Base-by-base conservation (phyloP, 2,797 vertebrate species). In the Nothura maculosa region DNA sequence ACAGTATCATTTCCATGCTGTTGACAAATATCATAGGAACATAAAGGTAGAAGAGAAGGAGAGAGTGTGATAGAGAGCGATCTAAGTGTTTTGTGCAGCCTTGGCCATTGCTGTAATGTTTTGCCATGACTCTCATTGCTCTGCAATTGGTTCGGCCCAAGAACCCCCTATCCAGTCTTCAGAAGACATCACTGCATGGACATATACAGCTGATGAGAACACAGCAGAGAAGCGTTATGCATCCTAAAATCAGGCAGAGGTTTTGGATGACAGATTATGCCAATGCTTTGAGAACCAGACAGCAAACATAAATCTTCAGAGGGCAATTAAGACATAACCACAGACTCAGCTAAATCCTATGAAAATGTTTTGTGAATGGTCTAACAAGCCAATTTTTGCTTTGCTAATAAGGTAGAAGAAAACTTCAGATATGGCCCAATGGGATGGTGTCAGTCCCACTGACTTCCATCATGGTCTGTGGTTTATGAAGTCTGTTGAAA, bases 11-110 rank as follows among this genome's bases (percentile, higher is more conserved):
- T 96, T 88, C 79, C 70, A 78, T 80, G 90, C 75, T 94, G 88
- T 97, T 97, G 96, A 97, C 87, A 94, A 93, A 95, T 96, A 97
- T 68, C 93, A 79, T 97, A 92, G 94, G 96, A 96, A 95, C 93
- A 40, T 20, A 57, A 15, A 16, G 38, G 36, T 28, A 70, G 72
- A 72, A 34, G 78, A 77, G 61, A 42, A 93, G 57, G 63, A 80
- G 36, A 82, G 54, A 81, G 42, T 77, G 85, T 74, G 80, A 77
- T 68, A 85, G 85, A 85, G 77, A 87, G 43, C 70, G 73, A 86
- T 89, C 66, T 70, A 20, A 36, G 5, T 79, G 92, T 75, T 94
- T 89, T 89, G 68, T 54, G 68, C 50, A 66, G 34, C 61, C 78
- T 93, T 70, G 77, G 61, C 54, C 69, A 42, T 19, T 25, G 64